A percentile compares a stretch with the other conserved stretches of the same genome.
These are phyloP conservation scores for Notolabrus celidotus DNA, from an alignment of 2,797 vertebrate genomes.

Conservation along the genomic window DNA sequence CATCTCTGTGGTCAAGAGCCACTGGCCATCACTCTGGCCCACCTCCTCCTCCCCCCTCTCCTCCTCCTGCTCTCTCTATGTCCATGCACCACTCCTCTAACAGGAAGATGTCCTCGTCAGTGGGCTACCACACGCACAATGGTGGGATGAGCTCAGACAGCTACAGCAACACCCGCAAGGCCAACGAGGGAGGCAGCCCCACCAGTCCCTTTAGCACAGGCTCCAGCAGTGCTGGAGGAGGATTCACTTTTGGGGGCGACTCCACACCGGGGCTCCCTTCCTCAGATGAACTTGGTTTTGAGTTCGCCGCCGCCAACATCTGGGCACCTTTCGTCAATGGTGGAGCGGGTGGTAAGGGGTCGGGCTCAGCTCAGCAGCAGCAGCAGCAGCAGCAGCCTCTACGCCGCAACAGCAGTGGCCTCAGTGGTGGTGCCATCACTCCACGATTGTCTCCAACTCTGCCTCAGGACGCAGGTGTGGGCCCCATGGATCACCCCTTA, in stretches of 20 bases:
- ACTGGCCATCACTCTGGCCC: constrained; percentile 75
- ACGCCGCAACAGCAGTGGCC: constrained; percentile 87
- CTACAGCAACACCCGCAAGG: constrained; percentile 69
- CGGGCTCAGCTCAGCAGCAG: constrained; percentile 71
- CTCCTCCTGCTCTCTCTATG: constrained; percentile 73
- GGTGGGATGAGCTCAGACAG: constrained; percentile 75
- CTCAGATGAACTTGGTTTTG: constrained; percentile 92
- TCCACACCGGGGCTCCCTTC: constrained; percentile 76
- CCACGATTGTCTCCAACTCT: constrained; percentile 94
- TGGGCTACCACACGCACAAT: constrained; percentile 80
- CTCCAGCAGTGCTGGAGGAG: constrained; percentile 80
- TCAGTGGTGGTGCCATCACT: constrained; percentile 86
- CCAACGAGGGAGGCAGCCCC: constrained; percentile 85
- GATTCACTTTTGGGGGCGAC: constrained; percentile 87
- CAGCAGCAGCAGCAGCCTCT: constrained; percentile 72
- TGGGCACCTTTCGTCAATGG: constrained; percentile 93
- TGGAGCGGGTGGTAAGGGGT: constrained; percentile 65
- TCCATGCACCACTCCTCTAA: constrained; percentile 82
- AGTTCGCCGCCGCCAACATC: constrained; percentile 91
- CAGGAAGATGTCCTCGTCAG: constrained; percentile 85
- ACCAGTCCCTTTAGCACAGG: constrained; percentile 90
- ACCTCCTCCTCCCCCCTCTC: constrained; percentile 69
- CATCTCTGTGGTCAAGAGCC: constrained; percentile 90
- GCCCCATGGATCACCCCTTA: constrained; percentile 88
- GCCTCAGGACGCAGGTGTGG: constrained; percentile 80